Base-by-base conservation (phyloP, 1,140 invertebrate genomes). In the Sminthurides bifidus region DNA sequence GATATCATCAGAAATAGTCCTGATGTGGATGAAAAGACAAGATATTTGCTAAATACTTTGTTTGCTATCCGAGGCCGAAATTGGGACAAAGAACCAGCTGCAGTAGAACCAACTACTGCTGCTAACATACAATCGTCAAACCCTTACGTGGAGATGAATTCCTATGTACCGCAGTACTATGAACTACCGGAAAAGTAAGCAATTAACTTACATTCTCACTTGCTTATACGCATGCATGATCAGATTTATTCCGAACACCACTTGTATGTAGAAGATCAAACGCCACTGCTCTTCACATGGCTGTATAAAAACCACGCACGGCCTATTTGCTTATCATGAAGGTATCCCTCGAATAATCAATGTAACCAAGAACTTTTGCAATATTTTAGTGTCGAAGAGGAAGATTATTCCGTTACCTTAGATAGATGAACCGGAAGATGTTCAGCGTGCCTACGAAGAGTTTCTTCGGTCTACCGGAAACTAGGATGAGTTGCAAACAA, bases 361-460 rank as follows among this genome's bases (percentile, higher is more conserved):
- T 37, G 33, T 12, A 37, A 37, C 12, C 12, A 12, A 17, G 33
- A 37, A 17, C 33, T 17, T 12, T 37, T 12, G 33, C 17, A 17
- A 37, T 12, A 12, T n/a, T 14, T 15, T 26, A 49, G 29, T 8
- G 49, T 35, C 3, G 49, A 51, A 10, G 49, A 51, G 14, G 29
- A 52, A 1, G 56, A 58, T n/a, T 50, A 31, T 8, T 37, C 41
- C 35, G 51, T 61, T 26, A 30, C 58, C 27, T 35, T 61, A 2
- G 60, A 61, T 50, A n/a, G 60, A 61, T 37, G 60, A 61, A 38
- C 56, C 60, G n/a, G 60, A 61, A n/a, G 55, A 58, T 2, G 60
- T 61, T 23, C 52, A 45, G 24, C 23, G 40, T 27, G 60, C 60
- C 4, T 61, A 61, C n/a, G 60, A 61, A 45, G 60, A 57, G 21